These are phyloP conservation scores for Megalurothrips usitatus DNA, from an alignment of 2,888 invertebrate species.

Conservation along the genomic window DNA sequence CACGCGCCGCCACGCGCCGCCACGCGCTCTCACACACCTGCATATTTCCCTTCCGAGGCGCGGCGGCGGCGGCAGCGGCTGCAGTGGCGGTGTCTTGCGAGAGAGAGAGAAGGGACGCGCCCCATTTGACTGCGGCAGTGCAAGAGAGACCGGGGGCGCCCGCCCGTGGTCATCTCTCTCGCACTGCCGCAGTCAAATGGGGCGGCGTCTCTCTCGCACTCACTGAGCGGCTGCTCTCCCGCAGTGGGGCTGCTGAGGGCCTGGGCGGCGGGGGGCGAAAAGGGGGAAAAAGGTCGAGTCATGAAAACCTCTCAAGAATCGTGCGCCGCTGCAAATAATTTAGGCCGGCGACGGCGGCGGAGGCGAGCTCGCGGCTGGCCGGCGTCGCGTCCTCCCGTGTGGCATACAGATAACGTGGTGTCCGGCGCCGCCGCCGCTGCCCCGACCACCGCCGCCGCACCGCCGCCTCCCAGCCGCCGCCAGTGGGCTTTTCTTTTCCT, in stretches of 20 bases:
- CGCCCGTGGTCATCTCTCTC: too few relatives aligned
- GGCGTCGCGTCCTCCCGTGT: background rate
- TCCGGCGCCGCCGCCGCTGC: background rate
- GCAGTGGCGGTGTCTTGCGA: too few relatives aligned
- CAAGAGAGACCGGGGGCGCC: background rate
- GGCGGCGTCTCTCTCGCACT: too few relatives aligned
- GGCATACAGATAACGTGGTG: slow-evolving; percentile 14
- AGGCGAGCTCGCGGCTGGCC: background rate
- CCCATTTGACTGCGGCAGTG: background rate
- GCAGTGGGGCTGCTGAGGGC: background rate
- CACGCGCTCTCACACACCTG: background rate
- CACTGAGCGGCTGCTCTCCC: background rate
- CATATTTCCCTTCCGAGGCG: background rate
- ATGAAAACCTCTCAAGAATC: slow-evolving; percentile 11
- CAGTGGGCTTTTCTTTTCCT: background rate
- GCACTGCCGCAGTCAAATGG: too few relatives aligned
- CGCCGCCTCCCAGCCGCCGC: background rate
- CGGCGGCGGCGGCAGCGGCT: background rate
- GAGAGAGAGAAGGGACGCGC: background rate
- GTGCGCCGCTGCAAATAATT: slow-evolving; percentile 6
- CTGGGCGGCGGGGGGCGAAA: background rate
- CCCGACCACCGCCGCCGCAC: background rate
- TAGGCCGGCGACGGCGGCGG: background rate
- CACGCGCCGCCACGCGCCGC: background rate
- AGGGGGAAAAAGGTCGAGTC: background rate